phyloP scores from a whole-genome alignment of 2,888 invertebrate species.

The Pedicia rivosa region DNA sequence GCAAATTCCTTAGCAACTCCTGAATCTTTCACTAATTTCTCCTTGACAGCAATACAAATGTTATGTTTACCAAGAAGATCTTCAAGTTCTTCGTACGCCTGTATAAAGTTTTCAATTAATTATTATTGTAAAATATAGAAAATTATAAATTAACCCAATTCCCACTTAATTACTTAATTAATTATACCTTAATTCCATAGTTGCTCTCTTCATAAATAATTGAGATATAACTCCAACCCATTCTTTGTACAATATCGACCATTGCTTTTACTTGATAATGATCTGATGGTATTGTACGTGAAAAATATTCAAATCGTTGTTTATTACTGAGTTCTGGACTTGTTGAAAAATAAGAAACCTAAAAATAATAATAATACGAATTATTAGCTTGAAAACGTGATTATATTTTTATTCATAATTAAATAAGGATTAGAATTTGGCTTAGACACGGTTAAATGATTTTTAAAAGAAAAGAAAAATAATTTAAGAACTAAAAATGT shows the following conservation, averaged over 20 bases:
- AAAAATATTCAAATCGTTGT: slow-evolving; percentile 87
- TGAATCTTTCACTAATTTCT: slow-evolving; percentile 88
- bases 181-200: slow-evolving; percentile 81
- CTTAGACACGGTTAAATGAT: not conserved
- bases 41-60: slow-evolving; percentile 89
- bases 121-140: too few relatives aligned
- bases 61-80: slow-evolving; percentile 64
- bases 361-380: slow-evolving; percentile 22
- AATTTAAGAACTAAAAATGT: too few relatives aligned
- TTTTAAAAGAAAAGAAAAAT: not conserved
- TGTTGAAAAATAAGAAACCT: slow-evolving; percentile 94
- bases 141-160: not conserved
- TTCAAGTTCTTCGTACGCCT: slow-evolving; percentile 92
- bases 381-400: too few relatives aligned
- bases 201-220: slow-evolving; percentile 93
- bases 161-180: slow-evolving; percentile 6
- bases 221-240: slow-evolving; percentile 89
- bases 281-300: slow-evolving; percentile 87
- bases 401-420: too few relatives aligned
- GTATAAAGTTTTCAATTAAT: slow-evolving; percentile 14
- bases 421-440: not conserved
- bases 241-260: slow-evolving; percentile 76
- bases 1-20: slow-evolving; percentile 79
- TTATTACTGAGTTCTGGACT: slow-evolving; percentile 89
- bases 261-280: slow-evolving; percentile 89